Base-by-base conservation (phyloP, 2,888 invertebrate species). In the Volucella inanis region DNA sequence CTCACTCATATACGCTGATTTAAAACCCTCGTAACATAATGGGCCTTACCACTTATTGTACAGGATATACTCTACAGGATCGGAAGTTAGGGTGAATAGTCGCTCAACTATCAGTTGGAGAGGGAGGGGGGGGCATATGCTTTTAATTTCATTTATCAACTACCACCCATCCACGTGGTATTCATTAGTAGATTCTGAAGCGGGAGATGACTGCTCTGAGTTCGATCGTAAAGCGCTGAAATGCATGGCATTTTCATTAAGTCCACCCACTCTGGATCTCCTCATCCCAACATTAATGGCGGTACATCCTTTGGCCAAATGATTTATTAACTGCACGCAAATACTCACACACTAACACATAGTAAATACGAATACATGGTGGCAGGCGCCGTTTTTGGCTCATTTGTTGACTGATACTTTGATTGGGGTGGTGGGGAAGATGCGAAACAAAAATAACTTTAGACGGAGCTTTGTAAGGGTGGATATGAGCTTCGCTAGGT, bases 321-420 rank as follows among this genome's bases (percentile, higher is more conserved):
- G 71, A 72, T 72, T 79, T 79, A 79, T 72, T 65, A 52, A 65
- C 52, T 59, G 45, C 11, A 59, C 41, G 45, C 50, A 47, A 41
- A 62, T 62, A 64, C 14, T 38, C n/a, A n/a, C 39, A 14, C 10
- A 41, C 0, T 9, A 10, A 43, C 18, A 41, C n/a, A 31, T 31
- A 31, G 6, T 31, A 31, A 6, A 31, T 31, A 31, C 31, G 31
- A 6, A 31, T 55, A 50, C 59, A 59, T 18, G 57, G 59, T 70
- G 41, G 8, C 22, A 50, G 52, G 59, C 65, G 50, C 31, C 31
- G 31, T 65, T 65, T 71, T 52, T 52, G 18, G 45, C 52, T 72
- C 71, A 65, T 59, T 79, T 79, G 52, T 79, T 45, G 52, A 38
- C 22, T 45, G 45, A 65, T 49, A 39, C 15, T 39, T 62, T 10